Conservation (phyloP, 2,113 vertebrate species). For the Electrona antarctica region DNA sequence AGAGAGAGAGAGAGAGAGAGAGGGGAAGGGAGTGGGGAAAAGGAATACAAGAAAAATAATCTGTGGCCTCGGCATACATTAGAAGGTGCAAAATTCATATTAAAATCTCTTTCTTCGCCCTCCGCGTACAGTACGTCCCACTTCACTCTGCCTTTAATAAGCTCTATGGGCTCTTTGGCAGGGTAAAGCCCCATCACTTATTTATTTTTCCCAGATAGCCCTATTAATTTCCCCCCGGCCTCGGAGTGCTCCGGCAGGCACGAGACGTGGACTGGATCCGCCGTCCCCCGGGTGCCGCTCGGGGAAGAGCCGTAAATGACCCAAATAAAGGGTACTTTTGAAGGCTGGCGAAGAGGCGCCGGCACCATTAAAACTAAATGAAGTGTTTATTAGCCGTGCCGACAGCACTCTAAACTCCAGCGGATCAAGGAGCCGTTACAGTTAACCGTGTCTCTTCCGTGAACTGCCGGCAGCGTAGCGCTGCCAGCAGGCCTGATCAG, state of each 20-base stretch:
- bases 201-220: conserved; percentile 85
- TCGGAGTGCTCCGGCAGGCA: conserved; percentile 70
- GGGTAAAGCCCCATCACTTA: conserved; percentile 82
- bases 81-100: conserved; percentile 80
- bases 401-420: conserved; percentile 78
- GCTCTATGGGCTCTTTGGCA: conserved; percentile 79
- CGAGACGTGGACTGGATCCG: conserved; percentile 77
- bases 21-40: conserved; percentile 7
- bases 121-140: conserved; percentile 42
- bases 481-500: conserved; percentile 63
- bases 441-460: conserved; percentile 77
- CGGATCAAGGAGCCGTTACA: conserved; percentile 83
- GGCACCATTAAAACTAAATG: conserved; percentile 85
- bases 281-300: conserved; percentile 78
- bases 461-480: conserved; percentile 74
- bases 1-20: conserved; percentile 36
- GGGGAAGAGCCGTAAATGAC: conserved; percentile 85
- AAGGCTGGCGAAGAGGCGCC: conserved; percentile 79
- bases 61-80: conserved; percentile 48
- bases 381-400: conserved; percentile 86
- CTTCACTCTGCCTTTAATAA: conserved; percentile 76
- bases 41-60: conserved; percentile 42
- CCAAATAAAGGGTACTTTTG: conserved; percentile 86
- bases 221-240: conserved; percentile 83
- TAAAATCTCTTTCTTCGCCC: conserved; percentile 67